phyloP scores from a whole-genome alignment of 2,113 vertebrate species.

The Opisthocomus hoazin region DNA sequence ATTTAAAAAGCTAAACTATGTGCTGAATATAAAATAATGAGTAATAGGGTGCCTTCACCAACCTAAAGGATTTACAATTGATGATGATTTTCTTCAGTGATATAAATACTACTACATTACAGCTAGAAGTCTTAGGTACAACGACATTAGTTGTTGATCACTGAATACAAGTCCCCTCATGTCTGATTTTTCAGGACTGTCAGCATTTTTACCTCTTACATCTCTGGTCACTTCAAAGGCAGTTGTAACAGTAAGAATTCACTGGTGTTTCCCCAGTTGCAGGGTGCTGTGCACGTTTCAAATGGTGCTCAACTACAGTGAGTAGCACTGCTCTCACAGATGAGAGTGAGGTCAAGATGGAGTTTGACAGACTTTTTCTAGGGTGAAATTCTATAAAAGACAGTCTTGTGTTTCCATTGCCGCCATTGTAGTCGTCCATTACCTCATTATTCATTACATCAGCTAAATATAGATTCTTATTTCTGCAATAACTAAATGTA shows the following conservation, averaged over 20 bases:
- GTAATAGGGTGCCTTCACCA: background rate
- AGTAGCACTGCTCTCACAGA: background rate
- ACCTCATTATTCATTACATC: background rate
- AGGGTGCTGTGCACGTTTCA: background rate
- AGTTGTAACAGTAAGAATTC: no score
- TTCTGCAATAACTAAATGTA: background rate
- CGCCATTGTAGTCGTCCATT: background rate
- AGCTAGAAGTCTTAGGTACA: background rate
- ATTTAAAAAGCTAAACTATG: background rate
- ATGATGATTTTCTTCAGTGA: background rate
- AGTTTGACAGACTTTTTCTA: background rate
- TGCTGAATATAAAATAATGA: background rate
- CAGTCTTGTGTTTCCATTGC: background rate
- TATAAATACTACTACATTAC: background rate
- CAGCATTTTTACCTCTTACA: background rate
- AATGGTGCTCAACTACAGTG: background rate
- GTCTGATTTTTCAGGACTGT: background rate
- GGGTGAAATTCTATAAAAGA: background rate
- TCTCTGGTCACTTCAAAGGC: accelerated
- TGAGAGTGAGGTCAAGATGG: background rate
- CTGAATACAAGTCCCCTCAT: background rate
- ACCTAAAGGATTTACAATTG: background rate
- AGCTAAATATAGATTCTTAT: background rate
- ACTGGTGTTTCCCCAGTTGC: background rate
- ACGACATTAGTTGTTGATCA: background rate